phyloP scores from a whole-genome alignment of 1,140 invertebrate species.

The Papilio helenus region DNA sequence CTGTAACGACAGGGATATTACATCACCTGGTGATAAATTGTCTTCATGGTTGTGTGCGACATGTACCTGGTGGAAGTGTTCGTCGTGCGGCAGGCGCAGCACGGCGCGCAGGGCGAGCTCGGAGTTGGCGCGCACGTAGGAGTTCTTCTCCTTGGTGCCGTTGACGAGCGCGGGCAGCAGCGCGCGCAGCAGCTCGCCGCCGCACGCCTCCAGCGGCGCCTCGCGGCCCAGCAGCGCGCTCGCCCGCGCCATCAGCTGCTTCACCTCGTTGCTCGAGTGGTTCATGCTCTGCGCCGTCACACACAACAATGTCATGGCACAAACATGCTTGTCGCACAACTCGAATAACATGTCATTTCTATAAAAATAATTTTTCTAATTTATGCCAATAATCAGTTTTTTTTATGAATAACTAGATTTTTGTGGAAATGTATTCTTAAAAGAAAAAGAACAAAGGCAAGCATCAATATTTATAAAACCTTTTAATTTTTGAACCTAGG shows the following conservation, averaged over 20 bases:
- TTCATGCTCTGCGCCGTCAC: slow-evolving; percentile 90
- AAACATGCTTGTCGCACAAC: neutral
- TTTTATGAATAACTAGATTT: no score
- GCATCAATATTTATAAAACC: no score
- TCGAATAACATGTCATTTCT: no score
- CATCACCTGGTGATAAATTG: neutral
- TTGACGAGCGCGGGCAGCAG: slow-evolving; percentile 94
- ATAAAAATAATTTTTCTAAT: no score
- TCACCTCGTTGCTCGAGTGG: slow-evolving; percentile 96
- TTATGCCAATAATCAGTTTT: no score
- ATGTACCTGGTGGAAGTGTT: slow-evolving; percentile 87
- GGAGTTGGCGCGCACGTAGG: slow-evolving; percentile 95
- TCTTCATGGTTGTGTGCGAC: slow-evolving; percentile 65
- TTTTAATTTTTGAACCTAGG: no score
- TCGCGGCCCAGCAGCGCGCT: slow-evolving; percentile 88
- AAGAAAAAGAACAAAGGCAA: no score
- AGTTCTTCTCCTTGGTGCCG: slow-evolving; percentile 98
- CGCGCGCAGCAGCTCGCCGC: slow-evolving; percentile 87
- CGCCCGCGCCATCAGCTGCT: slow-evolving; percentile 94
- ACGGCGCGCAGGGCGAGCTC: slow-evolving; percentile 95
- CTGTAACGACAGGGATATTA: slow-evolving; percentile 74
- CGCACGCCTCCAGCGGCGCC: slow-evolving; percentile 86
- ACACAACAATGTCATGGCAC: neutral
- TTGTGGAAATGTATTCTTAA: no score
- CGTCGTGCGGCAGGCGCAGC: slow-evolving; percentile 90